Evolutionary conservation across 2,797 vertebrate genomes (phyloP), one percentile per base, ranked within the genome.

Genomic region (Sebastes ruberrimus): DNA sequence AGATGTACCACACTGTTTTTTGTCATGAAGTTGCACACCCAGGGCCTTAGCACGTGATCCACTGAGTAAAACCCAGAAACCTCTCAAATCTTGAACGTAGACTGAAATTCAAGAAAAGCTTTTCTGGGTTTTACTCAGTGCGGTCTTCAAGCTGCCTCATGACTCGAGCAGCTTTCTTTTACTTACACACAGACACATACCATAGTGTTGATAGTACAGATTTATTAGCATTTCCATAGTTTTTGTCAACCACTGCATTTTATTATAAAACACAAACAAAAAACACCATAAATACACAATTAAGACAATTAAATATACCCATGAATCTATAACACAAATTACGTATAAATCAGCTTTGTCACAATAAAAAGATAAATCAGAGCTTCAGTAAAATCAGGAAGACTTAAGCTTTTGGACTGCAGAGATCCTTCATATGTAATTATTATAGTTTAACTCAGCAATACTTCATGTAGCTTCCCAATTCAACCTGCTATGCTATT

Each of bases 191-290:
- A 46, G 5, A 85, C 65, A 85, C 25, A 65, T 2, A 28, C 7
- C 3, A 63, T 32, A n/a, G 52, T 70, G 42, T 76, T 89, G 35
- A 84, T 65, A 80, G 68, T 72, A 84, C 67, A 85, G 59, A 84
- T 93, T 92, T 94, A 94, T 92, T 94, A 69, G 68, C 60, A 78
- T 86, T 88, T 78, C 32, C 61, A 71, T 74, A 14, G 46, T 65
- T 74, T 84, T 77, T 59, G 18, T 87, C 56, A 78, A 46, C 84
- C 53, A 74, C 68, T 73, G 76, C 49, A 85, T 88, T 84, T 78
- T 75, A 76, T 89, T 84, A 84, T 65, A 92, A 91, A 91, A 87
- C 57, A 87, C 20, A 81, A 81, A 70, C 27, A 62, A 74, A 74
- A 87, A 30, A 69, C 27, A 72, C 59, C 38, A 86, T 77, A 83